Conservation (phyloP, 2,113 vertebrate genomes). For the Python bivittatus region DNA sequence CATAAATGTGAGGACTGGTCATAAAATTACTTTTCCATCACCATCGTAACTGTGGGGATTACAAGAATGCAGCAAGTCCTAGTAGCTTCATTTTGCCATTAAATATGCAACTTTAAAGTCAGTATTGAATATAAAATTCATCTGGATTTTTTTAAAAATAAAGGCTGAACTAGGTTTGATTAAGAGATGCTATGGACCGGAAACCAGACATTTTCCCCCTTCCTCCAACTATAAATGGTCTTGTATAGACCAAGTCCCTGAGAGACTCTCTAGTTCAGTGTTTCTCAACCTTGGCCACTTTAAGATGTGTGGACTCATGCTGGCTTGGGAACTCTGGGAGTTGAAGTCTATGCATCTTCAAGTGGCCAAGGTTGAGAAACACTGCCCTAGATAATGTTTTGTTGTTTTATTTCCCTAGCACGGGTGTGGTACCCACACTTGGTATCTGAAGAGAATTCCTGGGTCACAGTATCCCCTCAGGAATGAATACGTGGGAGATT, state of each 20-base stretch:
- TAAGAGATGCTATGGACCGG: no score
- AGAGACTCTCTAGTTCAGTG: background rate
- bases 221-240: background rate
- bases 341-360: background rate
- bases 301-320: background rate
- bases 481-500: conserved; percentile 84
- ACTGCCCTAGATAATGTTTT: background rate
- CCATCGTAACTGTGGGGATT: no score
- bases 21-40: no score
- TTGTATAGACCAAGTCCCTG: background rate
- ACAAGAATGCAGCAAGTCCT: no score
- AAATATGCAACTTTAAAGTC: no score
- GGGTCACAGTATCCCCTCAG: conserved; percentile 76
- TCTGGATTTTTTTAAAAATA: no score
- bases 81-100: no score
- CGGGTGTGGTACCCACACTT: conserved; percentile 82
- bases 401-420: conserved; percentile 74
- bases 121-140: no score
- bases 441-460: conserved; percentile 74
- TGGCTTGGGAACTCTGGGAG: no score
- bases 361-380: background rate
- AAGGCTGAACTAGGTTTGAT: no score
- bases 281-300: background rate
- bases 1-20: no score
- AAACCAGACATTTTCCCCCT: no score